Percentiles rank a stretch among this genome's conserved stretches.
Evolutionary conservation across 2,888 invertebrate species (phyloP).

Genomic region (Scaptomyza parva): DNA sequence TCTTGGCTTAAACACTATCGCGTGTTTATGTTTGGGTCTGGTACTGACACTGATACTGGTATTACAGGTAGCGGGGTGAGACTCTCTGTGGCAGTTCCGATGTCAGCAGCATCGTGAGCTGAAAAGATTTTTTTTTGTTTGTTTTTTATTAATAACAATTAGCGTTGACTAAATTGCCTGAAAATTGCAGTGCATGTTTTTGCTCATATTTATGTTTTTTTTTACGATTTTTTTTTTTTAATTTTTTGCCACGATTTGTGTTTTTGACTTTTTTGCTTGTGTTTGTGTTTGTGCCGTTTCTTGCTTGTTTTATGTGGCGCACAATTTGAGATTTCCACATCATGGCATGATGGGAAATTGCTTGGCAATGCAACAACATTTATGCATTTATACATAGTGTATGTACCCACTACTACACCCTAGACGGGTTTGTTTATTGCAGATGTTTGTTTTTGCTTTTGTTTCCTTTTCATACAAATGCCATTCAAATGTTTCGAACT

Average conservation of each 20-base stretch:
- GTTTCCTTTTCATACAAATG: slow-evolving; percentile 37
- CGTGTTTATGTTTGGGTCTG: slow-evolving; percentile 1
- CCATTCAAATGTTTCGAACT: slow-evolving; percentile 68
- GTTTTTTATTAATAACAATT: slow-evolving; percentile 76
- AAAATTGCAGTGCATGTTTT: slow-evolving; percentile 44
- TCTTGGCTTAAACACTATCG: slow-evolving; percentile 2
- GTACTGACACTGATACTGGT: neutral
- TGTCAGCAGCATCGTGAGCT: slow-evolving; percentile 23
- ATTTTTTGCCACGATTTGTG: slow-evolving; percentile 8
- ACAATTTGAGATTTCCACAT: slow-evolving; percentile 62
- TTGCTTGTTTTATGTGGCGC: slow-evolving; percentile 56
- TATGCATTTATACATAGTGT: slow-evolving; percentile 23
- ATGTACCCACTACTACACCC: slow-evolving; percentile 25
- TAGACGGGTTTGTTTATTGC: slow-evolving; percentile 12
- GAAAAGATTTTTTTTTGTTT: slow-evolving; percentile 58
- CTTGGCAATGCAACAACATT: slow-evolving; percentile 44
- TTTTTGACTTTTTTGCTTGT: neutral
- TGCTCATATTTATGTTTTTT: slow-evolving; percentile 24
- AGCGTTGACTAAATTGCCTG: slow-evolving; percentile 49
- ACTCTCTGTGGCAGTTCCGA: slow-evolving; percentile 19
- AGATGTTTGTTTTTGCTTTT: slow-evolving; percentile 37
- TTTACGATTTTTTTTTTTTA: slow-evolving; percentile 21
- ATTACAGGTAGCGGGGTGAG: slow-evolving; percentile 1
- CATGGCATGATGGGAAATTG: slow-evolving; percentile 59
- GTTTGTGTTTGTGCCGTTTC: slow-evolving; percentile 14